Base-by-base conservation (phyloP, 1,140 invertebrate genomes). In the Drosophila equinoxialis region DNA sequence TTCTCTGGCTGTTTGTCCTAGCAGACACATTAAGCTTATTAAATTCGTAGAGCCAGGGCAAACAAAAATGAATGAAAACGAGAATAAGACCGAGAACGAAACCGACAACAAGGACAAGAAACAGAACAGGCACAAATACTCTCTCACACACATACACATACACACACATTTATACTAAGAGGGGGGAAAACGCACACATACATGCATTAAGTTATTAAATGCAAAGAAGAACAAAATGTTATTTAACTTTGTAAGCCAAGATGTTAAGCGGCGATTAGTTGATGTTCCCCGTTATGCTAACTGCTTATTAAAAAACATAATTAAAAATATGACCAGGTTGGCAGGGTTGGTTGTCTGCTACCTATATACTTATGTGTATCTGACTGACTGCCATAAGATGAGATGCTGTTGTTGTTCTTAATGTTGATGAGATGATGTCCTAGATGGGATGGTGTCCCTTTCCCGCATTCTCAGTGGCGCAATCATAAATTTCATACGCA, bases 291-390 rank as follows among this genome's bases (percentile, higher is more conserved):
- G 72, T 82, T 71, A 64, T 75, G 76, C 83, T 82, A 76, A 82
- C 68, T 87, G 83, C 82, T 87, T 86, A 86, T 86, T 87, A 86
- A 86, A 86, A 85, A 83, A 79, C 68, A 72, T 79, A 87, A 86
- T 86, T 82, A 79, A 74, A 45, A 67, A 66, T 51, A 30, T 37
- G 42, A 30, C 58, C 45, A 42, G 10, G 45, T 26, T 20, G 48
- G 35, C 41, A 26, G 10, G 37, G 37, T 4, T 60, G 11, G 10
- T 58, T 23, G 41, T 13, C 17, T 20, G 42, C 17, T 7, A 20
- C 14, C 6, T 14, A 17, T 45, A 5, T 8, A 39, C 20, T 23
- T 23, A 23, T 23, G 20, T 39, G 3, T 48, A 48, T 48, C 45
- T 48, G 6, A 17, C 45, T 48, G 42, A n/a, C 41, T 42, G 41